A percentile compares a stretch with the other conserved stretches of the same genome.
Evolutionary conservation across 2,113 vertebrate species (phyloP).

Genomic region (human): GRCh38 chr2:43771001-43771500

Average conservation of each 20-base stretch:
- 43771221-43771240: neutral
- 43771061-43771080: neutral
- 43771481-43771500: neutral
- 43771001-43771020: neutral
- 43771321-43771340: neutral
- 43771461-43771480: neutral
- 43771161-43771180: neutral
- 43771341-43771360: neutral
- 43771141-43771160: neutral
- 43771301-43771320: neutral
- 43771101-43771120: conserved; percentile 21
- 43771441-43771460: neutral
- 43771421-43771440: neutral
- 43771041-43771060: neutral
- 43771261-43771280: neutral
- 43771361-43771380: conserved; percentile 22
- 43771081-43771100: neutral
- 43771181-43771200: neutral
- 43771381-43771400: conserved; percentile 20
- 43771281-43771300: neutral
- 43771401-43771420: neutral
- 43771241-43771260: neutral
- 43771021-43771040: neutral
- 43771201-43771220: neutral
- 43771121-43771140: neutral